Evolutionary conservation across 2,797 vertebrate genomes (phyloP), one percentile per base, ranked within the genome.

Genomic region (Prunella strophiata): DNA sequence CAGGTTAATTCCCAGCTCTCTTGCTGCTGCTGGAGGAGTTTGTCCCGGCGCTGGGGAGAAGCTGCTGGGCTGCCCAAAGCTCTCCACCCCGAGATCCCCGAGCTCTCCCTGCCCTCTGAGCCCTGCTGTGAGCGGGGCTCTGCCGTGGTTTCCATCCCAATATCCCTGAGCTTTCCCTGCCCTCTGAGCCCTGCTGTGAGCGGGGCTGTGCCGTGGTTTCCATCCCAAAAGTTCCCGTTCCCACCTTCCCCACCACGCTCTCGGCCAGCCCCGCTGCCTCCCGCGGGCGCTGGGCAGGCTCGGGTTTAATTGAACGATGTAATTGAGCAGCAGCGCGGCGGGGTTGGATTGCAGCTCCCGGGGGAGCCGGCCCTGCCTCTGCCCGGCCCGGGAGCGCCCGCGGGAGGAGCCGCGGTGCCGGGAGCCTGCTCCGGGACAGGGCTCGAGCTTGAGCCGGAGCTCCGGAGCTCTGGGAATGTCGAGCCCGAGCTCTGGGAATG

Each of bases 81-180:
- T 10, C 40, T 29, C 29, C 2, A 4, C 32, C 32, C 38, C 1
- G 13, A 0, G 2, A 16, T 36, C 42, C 51, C n/a, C 1, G 4
- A 36, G 65, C 27, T 70, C n/a, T 19, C 9, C 27, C 85, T 45
- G 79, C 74, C 40, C 68, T n/a, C 61, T 1, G 13, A 85, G 50
- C 74, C 74, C 23, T 4, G 13, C 1, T 5, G 4, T 3, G 51
- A 34, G 38, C 6, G 8, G 10, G 34, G 34, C 26, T 59, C 10
- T 20, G 20, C 36, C 1, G 1, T 5, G 38, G 1, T 34, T 82
- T 62, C 1, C 3, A 67, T 50, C 73, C 25, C n/a, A 12, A 38
- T 6, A 16, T 36, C 42, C 51, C n/a, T 1, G 4, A 36, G 65
- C 27, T 70, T 36, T 19, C 9, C 27, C 85, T 45, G 79, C 74